Evolutionary conservation across 2,888 invertebrate genomes (phyloP).

Genomic region (Archips xylosteana): DNA sequence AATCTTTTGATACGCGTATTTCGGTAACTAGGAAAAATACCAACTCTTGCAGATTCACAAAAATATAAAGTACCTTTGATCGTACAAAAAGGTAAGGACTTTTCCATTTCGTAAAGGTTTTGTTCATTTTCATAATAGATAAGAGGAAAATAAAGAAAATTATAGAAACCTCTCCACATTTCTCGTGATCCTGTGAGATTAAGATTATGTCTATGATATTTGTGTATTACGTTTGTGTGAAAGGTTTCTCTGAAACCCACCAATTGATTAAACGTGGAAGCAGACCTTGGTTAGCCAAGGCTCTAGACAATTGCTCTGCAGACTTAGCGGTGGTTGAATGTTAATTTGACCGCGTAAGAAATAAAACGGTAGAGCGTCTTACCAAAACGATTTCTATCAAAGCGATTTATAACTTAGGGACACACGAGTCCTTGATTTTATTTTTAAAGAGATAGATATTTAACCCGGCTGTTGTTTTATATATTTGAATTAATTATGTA

Average conservation of each 20-base stretch:
- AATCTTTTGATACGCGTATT: not conserved
- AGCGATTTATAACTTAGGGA: too few relatives aligned
- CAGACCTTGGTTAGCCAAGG: not conserved
- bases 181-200: constrained; percentile 20
- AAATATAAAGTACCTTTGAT: constrained; percentile 10
- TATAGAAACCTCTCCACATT: constrained; percentile 7
- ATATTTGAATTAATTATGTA: too few relatives aligned
- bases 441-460: too few relatives aligned
- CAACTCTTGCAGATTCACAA: not conserved
- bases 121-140: constrained; percentile 5
- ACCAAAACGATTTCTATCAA: not conserved
- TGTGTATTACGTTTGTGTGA: constrained; percentile 6
- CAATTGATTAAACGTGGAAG: constrained; percentile 19
- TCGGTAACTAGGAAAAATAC: not conserved
- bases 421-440: too few relatives aligned
- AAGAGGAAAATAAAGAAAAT: constrained; percentile 19
- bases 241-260: not conserved
- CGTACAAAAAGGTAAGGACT: constrained; percentile 9
- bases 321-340: not conserved
- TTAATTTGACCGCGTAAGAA: not conserved
- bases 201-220: constrained; percentile 12
- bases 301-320: not conserved
- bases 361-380: not conserved
- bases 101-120: constrained; percentile 3
- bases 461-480: too few relatives aligned